phyloP scores from a whole-genome alignment of 2,797 vertebrate genomes.

The Monodelphis domestica region DNA sequence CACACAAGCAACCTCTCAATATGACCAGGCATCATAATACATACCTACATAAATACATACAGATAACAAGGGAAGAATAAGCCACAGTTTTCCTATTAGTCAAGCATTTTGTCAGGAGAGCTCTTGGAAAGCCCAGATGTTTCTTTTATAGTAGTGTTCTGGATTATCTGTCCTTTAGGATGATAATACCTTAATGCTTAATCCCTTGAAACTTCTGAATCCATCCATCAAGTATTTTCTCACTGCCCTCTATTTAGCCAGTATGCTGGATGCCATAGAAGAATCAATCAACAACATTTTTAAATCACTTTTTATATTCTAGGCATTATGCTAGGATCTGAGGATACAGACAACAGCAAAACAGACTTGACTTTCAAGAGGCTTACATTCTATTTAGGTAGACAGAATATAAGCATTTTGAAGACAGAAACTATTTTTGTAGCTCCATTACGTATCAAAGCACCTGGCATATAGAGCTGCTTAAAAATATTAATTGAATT shows the following conservation, averaged over 20 bases:
- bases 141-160: not conserved
- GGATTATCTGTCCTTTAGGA: not conserved
- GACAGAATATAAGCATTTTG: not conserved
- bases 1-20: not conserved
- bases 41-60: not conserved
- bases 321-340: not conserved
- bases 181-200: not conserved
- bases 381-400: no score
- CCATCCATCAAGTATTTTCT: not conserved
- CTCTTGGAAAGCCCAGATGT: not conserved
- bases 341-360: not conserved
- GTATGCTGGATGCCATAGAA: accelerated
- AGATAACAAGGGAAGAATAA: not conserved
- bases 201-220: not conserved
- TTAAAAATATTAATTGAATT: not conserved
- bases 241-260: not conserved
- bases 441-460: not conserved
- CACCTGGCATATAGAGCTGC: not conserved
- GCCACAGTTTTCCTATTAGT: not conserved
- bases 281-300: not conserved
- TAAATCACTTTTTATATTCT: not conserved
- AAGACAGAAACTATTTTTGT: not conserved
- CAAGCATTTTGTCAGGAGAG: not conserved
- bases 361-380: not conserved
- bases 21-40: not conserved